phyloP scores from a whole-genome alignment of 2,888 invertebrate genomes.

The Pandemis cinnamomeana region DNA sequence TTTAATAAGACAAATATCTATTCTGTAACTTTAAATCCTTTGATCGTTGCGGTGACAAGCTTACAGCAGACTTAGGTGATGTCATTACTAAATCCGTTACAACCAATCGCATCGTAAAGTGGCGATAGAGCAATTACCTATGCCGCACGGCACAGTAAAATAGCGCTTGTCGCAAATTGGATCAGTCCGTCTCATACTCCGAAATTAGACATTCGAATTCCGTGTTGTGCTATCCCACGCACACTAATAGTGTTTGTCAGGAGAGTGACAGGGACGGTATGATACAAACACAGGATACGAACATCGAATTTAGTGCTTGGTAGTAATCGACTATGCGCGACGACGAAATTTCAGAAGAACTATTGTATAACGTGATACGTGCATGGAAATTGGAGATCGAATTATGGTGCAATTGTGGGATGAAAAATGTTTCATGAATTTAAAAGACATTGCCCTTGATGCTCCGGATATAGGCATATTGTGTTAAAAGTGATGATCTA shows the following conservation, averaged over 20 bases:
- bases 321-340: neutral
- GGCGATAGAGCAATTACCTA: slow-evolving; percentile 14
- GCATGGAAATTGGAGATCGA: neutral
- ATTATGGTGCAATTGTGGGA: neutral
- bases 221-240: no score
- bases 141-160: neutral
- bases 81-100: slow-evolving; percentile 12
- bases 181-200: neutral
- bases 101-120: neutral
- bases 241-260: no score
- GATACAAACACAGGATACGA: no score
- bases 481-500: no score
- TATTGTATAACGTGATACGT: neutral
- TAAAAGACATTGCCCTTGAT: no score
- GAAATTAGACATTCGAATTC: no score
- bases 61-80: neutral
- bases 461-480: no score
- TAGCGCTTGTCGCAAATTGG: slow-evolving; percentile 21
- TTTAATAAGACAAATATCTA: no score
- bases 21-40: no score
- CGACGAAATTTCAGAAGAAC: neutral
- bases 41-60: no score
- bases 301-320: neutral
- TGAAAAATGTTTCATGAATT: no score
- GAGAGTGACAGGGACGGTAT: no score